Evolutionary conservation across 2,888 invertebrate genomes (phyloP).

Genomic region (Mystacides longicornis): DNA sequence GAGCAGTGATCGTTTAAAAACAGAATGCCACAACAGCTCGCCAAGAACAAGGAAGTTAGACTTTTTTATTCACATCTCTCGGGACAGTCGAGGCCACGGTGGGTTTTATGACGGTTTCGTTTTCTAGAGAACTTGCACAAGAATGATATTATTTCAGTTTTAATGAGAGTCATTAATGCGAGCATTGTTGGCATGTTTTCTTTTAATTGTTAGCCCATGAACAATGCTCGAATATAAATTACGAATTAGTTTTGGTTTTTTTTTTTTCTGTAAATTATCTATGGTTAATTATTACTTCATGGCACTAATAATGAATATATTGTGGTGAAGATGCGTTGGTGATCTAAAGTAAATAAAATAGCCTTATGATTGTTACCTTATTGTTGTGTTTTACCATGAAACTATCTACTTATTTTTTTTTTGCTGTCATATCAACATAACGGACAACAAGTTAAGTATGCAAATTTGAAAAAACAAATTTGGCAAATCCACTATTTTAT

Average conservation of each 20-base stretch:
- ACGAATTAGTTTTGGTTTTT: constrained; percentile 6
- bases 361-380: too few species aligned
- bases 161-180: constrained; percentile 1
- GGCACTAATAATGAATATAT: background rate
- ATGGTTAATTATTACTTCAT: background rate
- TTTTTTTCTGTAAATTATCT: background rate
- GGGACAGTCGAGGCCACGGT: background rate
- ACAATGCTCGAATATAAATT: constrained; percentile 3
- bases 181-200: background rate
- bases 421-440: too few species aligned
- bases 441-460: too few species aligned
- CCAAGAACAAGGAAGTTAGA: constrained; percentile 4
- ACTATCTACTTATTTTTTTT: too few species aligned
- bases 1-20: constrained; percentile 7
- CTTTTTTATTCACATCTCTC: constrained; percentile 6
- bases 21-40: background rate
- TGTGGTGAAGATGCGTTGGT: background rate
- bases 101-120: constrained; percentile 1
- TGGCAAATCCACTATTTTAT: too few species aligned
- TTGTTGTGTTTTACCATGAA: too few species aligned
- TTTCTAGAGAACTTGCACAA: background rate
- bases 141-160: background rate
- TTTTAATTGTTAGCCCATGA: background rate
- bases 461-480: too few species aligned
- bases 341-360: too few species aligned